A percentile compares a stretch with the other conserved stretches of the same genome.
phyloP scores from a whole-genome alignment of 2,797 vertebrate species.

The Falco concolor region DNA sequence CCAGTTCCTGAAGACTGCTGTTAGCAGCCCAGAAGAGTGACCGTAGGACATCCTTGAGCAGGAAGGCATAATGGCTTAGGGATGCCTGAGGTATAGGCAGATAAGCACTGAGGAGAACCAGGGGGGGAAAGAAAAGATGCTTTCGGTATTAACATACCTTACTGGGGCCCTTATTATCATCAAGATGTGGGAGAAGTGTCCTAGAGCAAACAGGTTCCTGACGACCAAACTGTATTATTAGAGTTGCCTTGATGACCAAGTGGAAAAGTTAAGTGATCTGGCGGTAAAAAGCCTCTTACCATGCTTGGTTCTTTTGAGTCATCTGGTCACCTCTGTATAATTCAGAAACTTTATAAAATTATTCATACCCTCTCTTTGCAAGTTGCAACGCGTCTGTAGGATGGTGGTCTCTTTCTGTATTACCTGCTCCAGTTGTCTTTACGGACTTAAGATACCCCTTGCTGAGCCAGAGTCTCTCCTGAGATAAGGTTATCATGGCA shows the following conservation, averaged over 20 bases:
- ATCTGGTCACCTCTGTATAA: not conserved
- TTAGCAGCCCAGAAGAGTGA: not conserved
- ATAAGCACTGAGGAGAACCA: not conserved
- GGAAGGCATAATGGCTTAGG: not conserved
- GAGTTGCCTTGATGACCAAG: not conserved
- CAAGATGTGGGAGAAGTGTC: not conserved
- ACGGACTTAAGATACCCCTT: not conserved
- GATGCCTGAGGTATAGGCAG: not conserved
- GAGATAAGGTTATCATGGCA: not conserved
- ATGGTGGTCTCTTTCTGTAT: not conserved
- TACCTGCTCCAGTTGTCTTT: not conserved
- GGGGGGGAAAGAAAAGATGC: not conserved
- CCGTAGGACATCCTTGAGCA: not conserved
- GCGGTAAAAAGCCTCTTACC: not conserved
- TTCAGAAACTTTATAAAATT: not conserved
- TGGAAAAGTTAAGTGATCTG: not conserved
- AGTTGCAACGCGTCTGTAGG: not conserved
- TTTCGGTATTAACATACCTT: not conserved
- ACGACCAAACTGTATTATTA: not conserved
- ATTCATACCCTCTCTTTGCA: not conserved
- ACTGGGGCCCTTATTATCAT: not conserved
- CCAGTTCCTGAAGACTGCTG: not conserved
- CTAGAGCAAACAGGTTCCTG: not conserved
- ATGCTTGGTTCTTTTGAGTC: not conserved
- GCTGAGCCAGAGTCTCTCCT: not conserved